Percentiles rank a stretch among this genome's conserved stretches.
Evolutionary conservation across 2,888 invertebrate species (phyloP).

Genomic region (Drosophila seclusa): DNA sequence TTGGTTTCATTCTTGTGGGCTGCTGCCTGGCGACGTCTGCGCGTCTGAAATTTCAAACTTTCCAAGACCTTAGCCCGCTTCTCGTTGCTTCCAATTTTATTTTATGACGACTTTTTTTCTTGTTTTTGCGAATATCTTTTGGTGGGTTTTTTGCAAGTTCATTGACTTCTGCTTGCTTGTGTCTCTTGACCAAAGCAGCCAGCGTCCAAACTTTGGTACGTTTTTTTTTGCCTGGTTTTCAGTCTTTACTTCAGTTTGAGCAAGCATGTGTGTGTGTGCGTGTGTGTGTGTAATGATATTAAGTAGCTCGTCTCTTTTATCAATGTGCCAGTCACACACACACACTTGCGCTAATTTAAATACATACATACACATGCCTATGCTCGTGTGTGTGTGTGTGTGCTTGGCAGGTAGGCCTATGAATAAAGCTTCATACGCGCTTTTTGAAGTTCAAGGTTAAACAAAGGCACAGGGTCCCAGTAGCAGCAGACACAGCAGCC

Average conservation of each 20-base stretch:
- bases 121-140: constrained; percentile 33
- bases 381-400: constrained; percentile 12
- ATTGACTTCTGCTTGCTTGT: constrained; percentile 58
- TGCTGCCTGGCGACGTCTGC: constrained; percentile 54
- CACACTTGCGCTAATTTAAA: constrained; percentile 45
- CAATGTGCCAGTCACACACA: constrained; percentile 42
- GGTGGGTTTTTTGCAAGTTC: constrained; percentile 55
- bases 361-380: constrained; percentile 32
- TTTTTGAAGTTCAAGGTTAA: constrained; percentile 85
- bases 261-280: neutral
- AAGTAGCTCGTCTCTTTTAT: constrained; percentile 37
- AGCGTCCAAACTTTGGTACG: constrained; percentile 34
- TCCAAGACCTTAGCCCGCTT: constrained; percentile 38
- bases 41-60: constrained; percentile 81
- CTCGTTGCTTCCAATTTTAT: constrained; percentile 23
- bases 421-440: constrained; percentile 55
- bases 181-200: constrained; percentile 51
- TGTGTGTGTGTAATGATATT: constrained; percentile 26
- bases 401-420: constrained; percentile 70
- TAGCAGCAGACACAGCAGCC: neutral
- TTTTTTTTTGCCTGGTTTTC: constrained; percentile 15
- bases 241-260: neutral
- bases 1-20: constrained; percentile 38
- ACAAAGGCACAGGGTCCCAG: constrained; percentile 28
- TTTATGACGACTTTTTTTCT: constrained; percentile 10